Base-by-base conservation (phyloP, 1,140 invertebrate species). In the Drosophila lacteicornis region DNA sequence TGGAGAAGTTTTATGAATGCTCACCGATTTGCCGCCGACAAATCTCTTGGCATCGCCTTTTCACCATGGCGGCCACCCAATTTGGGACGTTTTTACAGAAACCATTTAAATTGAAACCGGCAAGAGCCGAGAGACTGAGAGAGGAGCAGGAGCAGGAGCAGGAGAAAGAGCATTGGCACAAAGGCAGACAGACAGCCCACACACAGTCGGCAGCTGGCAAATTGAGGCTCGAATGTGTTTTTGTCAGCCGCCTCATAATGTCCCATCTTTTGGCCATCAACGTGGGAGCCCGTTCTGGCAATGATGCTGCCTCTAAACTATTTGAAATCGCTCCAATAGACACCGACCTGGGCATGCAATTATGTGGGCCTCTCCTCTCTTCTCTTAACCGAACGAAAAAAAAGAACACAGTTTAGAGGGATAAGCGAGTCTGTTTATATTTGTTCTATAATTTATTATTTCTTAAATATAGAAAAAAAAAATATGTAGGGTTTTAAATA, bases 1-100 rank as follows among this genome's bases (percentile, higher is more conserved):
- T 33, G 69, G 62, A 55, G 73, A 46, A 60, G 63, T 70, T 79
- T 79, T 79, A 79, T 79, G 75, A 79, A 79, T 79, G 75, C 50
- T 67, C 53, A 65, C 51, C 74, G 75, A 77, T 77, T 77, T 77
- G 63, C 71, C 47, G 49, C 47, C 69, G 33, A 75, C 71, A 75
- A 75, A 74, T 74, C 70, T 74, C 55, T 57, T 59, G 67, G 67
- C 69, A 71, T 71, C 38, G 67, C 55, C 70, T 58, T 70, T 71
- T 70, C 51, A 70, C 65, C 51, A 50, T 43, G 17, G n/a, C 66
- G 45, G 33, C 66, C 46, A 50, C 50, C 51, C 59, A 58, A 75
- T 66, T 75, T 51, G 51, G 73, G 17, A 30, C 70, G 68, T 60
- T 74, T 60, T 73, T 74, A 42, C 42, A 51, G 43, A 75, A 75